These are phyloP conservation scores for Lordiphosa stackelbergi DNA, from an alignment of 1,140 invertebrate species.

Conservation along the genomic window DNA sequence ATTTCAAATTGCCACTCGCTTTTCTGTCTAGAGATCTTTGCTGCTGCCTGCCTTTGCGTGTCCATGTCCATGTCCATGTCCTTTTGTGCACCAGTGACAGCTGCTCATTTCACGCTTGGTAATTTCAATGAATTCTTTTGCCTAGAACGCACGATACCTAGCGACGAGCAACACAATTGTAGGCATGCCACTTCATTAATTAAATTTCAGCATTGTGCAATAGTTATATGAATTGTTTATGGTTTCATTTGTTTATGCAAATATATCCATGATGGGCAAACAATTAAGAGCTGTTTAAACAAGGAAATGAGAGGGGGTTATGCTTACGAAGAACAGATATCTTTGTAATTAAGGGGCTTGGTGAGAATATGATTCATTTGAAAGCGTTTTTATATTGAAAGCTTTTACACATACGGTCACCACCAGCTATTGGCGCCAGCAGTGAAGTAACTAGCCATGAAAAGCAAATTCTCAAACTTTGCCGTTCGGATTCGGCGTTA, in stretches of 20 bases:
- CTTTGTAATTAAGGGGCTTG: no score
- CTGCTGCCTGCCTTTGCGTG: conserved; percentile 20
- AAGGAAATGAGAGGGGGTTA: no score
- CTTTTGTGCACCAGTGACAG: conserved; percentile 67
- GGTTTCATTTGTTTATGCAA: conserved; percentile 15
- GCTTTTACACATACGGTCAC: no score
- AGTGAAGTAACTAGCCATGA: no score
- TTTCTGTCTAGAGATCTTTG: conserved; percentile 47
- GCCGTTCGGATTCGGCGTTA: no score
- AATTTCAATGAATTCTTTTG: conserved; percentile 70
- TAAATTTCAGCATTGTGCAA: conserved; percentile 44
- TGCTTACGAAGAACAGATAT: no score
- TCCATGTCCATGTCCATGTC: conserved; percentile 34
- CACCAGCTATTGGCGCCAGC: no score
- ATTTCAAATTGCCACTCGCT: conserved; percentile 67
- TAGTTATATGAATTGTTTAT: conserved; percentile 33
- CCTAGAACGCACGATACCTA: conserved; percentile 17
- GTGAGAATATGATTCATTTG: no score
- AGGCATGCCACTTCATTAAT: conserved; percentile 58
- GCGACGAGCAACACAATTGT: conserved; percentile 34
- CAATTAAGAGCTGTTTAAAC: no score
- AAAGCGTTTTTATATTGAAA: no score
- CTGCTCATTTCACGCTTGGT: conserved; percentile 73
- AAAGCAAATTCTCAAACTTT: no score
- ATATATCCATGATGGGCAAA: not conserved